Conservation (phyloP, 2,888 invertebrate genomes). For the Lasioglossum leucozonium region DNA sequence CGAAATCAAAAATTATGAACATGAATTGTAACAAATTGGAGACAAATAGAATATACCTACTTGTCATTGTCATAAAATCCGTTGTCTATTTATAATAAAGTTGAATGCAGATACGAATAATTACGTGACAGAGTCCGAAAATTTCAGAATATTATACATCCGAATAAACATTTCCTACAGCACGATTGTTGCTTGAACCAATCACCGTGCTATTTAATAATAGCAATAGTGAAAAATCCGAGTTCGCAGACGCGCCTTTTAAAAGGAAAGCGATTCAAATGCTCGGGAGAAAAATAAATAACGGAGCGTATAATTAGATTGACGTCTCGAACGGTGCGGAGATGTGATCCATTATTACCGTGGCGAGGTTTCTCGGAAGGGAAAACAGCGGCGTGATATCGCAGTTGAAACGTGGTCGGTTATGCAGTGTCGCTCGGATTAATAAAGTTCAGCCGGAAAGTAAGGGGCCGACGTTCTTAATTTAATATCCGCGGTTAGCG, state of each 20-base stretch:
- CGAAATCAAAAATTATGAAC: no score
- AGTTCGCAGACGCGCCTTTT: not conserved
- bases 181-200: no score
- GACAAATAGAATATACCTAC: no score
- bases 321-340: not conserved
- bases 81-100: no score
- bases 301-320: not conserved
- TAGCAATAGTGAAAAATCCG: not conserved
- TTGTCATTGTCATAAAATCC: no score
- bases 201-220: no score
- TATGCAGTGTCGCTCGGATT: not conserved
- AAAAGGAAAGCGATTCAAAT: not conserved
- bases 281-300: not conserved
- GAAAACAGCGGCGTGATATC: not conserved
- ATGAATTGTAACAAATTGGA: no score
- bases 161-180: no score
- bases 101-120: no score
- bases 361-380: not conserved
- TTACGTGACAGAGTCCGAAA: no score
- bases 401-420: not conserved
- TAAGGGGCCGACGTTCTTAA: slow-evolving; percentile 51
- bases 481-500: slow-evolving; percentile 52
- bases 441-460: slow-evolving; percentile 10
- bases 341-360: not conserved
- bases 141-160: no score